Evolutionary conservation across 1,140 invertebrate species (phyloP), one percentile per base, ranked within the genome.

Genomic region (Ruditapes philippinarum): DNA sequence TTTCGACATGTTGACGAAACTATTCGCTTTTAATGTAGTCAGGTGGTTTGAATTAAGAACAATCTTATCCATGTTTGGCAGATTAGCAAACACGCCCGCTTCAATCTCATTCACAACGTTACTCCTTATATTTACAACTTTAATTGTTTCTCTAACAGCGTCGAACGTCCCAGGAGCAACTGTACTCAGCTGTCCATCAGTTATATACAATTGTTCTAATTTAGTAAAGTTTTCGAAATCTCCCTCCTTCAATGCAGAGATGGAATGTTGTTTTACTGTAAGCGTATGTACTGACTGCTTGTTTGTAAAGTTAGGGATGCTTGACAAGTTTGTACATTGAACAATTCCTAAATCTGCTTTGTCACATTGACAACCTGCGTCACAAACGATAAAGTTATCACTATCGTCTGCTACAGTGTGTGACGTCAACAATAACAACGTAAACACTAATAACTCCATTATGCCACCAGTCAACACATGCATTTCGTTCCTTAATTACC

Each of bases 1-100:
- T 38, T 68, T 62, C 9, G 76, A 14, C 40, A 88, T 22, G 78
- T 88, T 88, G n/a, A 68, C 76, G 70, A 88, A 88, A 7, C 57
- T 38, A 0, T 60, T 31, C 9, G 33, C 70, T 7, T 80, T 40
- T 45, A 88, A 31, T 3, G 9, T 70, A 5, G n/a, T 33, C 0
- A 88, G 12, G 25, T 78, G 49, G 25, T 88, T 79, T 22, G 25
- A 4, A 40, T 51, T 38, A 12, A 88, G 36, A 11, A 31, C 42
- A 12, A 88, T 54, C 25, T 79, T 49, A 49, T 70, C 38, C 17
- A 88, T n/a, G n/a, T 68, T 42, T 19, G 11, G 57, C 7, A 88
- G 25, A 36, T 88, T 65, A 17, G 1, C 14, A 54, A 88, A 88
- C 42, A 88, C 60, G 33, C 33, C 42, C n/a, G n/a, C 12, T 12